Evolutionary conservation across 2,113 vertebrate genomes (phyloP).

Genomic region (Hippocampus comes): DNA sequence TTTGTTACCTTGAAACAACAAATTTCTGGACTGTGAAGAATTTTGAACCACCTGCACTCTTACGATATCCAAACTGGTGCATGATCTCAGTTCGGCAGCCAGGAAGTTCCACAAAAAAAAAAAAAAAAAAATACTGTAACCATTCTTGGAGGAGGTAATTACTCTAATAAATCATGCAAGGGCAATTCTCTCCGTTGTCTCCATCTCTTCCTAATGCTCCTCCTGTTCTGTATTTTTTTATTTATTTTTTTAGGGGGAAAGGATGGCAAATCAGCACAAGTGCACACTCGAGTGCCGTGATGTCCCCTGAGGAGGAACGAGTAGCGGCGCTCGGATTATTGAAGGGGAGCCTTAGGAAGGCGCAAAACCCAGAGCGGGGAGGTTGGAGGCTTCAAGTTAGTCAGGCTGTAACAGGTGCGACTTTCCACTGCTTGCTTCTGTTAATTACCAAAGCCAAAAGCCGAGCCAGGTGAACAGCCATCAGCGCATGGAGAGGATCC

Average conservation of each 20-base stretch:
- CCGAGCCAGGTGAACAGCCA: conserved; percentile 65
- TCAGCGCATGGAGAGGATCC: conserved; percentile 65
- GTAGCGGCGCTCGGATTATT: conserved; percentile 41
- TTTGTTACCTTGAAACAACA: too few species aligned
- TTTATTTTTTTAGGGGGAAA: not conserved
- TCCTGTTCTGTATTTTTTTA: not conserved
- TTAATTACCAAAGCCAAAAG: conserved; percentile 71
- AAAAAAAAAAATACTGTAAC: not conserved
- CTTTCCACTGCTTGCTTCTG: conserved; percentile 71
- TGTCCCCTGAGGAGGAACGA: conserved; percentile 23
- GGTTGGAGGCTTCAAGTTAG: conserved; percentile 30
- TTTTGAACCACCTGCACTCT: not conserved
- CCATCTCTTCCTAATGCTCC: not conserved
- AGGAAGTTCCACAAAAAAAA: not conserved
- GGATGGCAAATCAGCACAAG: conserved; percentile 26
- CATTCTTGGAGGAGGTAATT: not conserved
- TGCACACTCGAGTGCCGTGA: conserved; percentile 17
- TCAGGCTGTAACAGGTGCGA: conserved; percentile 66
- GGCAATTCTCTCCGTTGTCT: not conserved
- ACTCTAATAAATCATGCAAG: conserved; percentile 5
- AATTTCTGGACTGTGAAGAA: too few species aligned
- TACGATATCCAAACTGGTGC: not conserved
- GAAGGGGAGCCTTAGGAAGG: conserved; percentile 42
- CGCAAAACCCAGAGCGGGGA: conserved; percentile 49
- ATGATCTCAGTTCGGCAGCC: not conserved